phyloP scores from a whole-genome alignment of 2,888 invertebrate genomes.

The Prenolepis imparis region DNA sequence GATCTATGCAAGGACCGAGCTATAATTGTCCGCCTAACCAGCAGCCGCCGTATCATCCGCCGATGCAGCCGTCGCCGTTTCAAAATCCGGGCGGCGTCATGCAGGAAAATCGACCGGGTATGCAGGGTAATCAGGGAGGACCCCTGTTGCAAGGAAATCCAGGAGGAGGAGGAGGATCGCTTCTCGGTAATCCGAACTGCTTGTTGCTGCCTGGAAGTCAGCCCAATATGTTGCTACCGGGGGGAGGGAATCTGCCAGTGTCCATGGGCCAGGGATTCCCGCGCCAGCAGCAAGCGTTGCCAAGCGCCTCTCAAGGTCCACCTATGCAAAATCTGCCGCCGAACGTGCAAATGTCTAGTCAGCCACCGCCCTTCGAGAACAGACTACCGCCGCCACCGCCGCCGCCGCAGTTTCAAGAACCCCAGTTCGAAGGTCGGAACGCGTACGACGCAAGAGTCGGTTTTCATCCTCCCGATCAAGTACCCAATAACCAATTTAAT shows the following conservation, averaged over 20 bases:
- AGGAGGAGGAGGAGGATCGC: constrained; percentile 61
- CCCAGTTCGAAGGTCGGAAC: constrained; percentile 74
- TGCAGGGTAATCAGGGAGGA: constrained; percentile 68
- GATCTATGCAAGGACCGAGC: constrained; percentile 66
- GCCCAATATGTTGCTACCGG: constrained; percentile 63
- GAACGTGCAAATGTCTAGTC: constrained; percentile 72
- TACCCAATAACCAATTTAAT: constrained; percentile 73
- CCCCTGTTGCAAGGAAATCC: constrained; percentile 74
- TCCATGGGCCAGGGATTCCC: constrained; percentile 69
- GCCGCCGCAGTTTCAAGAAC: constrained; percentile 74
- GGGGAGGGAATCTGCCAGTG: constrained; percentile 68
- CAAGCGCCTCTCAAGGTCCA: constrained; percentile 68
- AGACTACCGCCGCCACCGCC: constrained; percentile 73
- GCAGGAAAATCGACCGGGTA: constrained; percentile 72
- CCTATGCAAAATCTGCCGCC: constrained; percentile 66
- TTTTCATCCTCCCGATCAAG: constrained; percentile 71
- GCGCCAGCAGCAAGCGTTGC: constrained; percentile 68
- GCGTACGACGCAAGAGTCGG: constrained; percentile 71
- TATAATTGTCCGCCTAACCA: constrained; percentile 79
- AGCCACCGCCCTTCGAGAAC: constrained; percentile 76
- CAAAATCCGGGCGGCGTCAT: constrained; percentile 67
- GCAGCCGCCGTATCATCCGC: constrained; percentile 75
- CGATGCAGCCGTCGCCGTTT: constrained; percentile 72
- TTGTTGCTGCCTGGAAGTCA: constrained; percentile 70
- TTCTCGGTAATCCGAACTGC: constrained; percentile 71